phyloP scores from a whole-genome alignment of 2,797 vertebrate species.

The Enteromius trimaculatus region DNA sequence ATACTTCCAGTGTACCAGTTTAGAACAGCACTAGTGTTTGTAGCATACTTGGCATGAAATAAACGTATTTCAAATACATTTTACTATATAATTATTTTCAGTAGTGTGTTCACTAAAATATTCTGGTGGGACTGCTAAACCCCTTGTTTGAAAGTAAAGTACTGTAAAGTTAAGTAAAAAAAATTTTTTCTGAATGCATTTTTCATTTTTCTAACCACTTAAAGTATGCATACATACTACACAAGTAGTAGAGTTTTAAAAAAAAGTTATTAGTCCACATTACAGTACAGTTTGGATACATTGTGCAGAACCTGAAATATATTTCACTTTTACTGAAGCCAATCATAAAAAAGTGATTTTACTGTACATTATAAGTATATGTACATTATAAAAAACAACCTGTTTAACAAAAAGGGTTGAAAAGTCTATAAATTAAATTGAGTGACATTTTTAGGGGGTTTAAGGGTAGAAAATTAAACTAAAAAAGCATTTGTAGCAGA shows the following conservation, averaged over 20 bases:
- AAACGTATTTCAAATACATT: neutral
- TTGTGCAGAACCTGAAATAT: neutral
- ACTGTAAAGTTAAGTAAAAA: neutral
- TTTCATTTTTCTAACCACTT: neutral
- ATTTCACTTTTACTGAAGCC: neutral
- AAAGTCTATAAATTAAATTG: neutral
- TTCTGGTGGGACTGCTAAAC: neutral
- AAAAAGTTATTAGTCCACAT: neutral
- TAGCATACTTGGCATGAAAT: too few species aligned
- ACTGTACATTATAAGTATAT: neutral
- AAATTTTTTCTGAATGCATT: neutral
- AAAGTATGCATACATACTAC: neutral
- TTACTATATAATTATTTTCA: neutral
- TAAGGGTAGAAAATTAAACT: neutral
- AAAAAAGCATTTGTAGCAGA: constrained; percentile 41
- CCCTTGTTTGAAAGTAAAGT: neutral
- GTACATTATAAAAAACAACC: neutral
- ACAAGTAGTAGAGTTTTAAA: neutral
- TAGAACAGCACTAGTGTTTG: too few species aligned
- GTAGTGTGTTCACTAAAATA: neutral
- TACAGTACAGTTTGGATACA: neutral
- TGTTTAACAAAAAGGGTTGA: neutral
- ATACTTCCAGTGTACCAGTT: too few species aligned
- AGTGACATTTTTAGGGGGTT: neutral
- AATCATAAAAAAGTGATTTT: neutral